Evolutionary conservation across 2,113 vertebrate species (phyloP).

Genomic region (Chloropsis cyanopogon): DNA sequence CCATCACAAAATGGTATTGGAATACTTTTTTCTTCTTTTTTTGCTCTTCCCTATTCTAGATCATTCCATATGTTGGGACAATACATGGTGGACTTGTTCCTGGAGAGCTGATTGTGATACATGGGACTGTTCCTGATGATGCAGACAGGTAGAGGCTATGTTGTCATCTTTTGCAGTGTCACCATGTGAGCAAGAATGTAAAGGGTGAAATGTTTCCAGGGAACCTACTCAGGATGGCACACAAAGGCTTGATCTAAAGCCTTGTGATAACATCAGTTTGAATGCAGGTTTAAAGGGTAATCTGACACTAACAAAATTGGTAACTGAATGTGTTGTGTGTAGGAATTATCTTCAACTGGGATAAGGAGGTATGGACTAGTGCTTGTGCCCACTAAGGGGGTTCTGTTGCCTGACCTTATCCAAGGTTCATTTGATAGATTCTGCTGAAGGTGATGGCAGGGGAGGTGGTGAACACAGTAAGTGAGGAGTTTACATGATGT

Average conservation of each 20-base stretch:
- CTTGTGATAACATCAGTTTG: not conserved
- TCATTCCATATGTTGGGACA: conserved; percentile 82
- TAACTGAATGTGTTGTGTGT: not conserved
- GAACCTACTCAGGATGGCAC: not conserved
- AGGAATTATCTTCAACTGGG: not conserved
- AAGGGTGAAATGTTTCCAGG: not conserved
- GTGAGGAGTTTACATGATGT: not conserved
- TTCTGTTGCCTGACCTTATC: not conserved
- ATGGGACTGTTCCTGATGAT: conserved; percentile 77
- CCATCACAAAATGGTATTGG: not conserved
- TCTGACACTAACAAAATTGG: not conserved
- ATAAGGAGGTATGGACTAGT: not conserved
- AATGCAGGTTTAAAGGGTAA: not conserved
- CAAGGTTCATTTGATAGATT: not conserved
- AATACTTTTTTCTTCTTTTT: not conserved
- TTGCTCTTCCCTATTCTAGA: conserved; percentile 47
- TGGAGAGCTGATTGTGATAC: conserved; percentile 84
- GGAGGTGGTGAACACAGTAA: not conserved
- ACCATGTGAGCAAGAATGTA: not conserved
- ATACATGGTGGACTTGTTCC: conserved; percentile 81
- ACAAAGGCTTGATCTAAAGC: not conserved
- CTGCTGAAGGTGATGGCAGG: not conserved
- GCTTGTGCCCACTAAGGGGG: not conserved
- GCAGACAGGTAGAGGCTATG: conserved; percentile 80
- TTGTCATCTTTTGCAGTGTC: not conserved